phyloP scores from a whole-genome alignment of 2,888 invertebrate genomes.

The Trissonchulus latispiculum region DNA sequence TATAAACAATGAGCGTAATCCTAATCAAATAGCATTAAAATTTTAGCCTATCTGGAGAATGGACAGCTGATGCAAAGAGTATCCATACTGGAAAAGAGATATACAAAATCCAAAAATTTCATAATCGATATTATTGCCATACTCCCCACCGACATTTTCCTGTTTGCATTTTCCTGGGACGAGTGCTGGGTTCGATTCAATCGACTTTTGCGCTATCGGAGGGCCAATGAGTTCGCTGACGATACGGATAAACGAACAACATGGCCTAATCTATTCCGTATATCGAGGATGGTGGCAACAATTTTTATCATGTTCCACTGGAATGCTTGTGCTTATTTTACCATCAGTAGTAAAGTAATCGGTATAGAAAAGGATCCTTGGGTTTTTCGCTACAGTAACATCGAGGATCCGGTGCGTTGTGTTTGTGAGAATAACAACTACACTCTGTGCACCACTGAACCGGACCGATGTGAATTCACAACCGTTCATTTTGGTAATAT shows the following conservation, averaged over 20 bases:
- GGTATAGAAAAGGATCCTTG: constrained; percentile 74
- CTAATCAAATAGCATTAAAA: too few species aligned
- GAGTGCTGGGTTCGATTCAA: constrained; percentile 30
- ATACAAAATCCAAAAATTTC: constrained; percentile 40
- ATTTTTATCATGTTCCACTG: constrained; percentile 84
- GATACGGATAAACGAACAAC: constrained; percentile 45
- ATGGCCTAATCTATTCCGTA: constrained; percentile 44
- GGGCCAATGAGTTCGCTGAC: constrained; percentile 42
- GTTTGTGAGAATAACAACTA: neutral
- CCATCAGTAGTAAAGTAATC: constrained; percentile 67
- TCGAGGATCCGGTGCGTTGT: neutral
- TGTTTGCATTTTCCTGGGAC: constrained; percentile 41
- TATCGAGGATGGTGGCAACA: constrained; percentile 59
- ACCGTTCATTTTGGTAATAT: constrained; percentile 50
- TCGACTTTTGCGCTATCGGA: constrained; percentile 35
- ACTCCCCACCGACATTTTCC: constrained; percentile 46
- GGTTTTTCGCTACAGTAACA: constrained; percentile 2
- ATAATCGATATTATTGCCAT: constrained; percentile 46
- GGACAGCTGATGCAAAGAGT: constrained; percentile 46
- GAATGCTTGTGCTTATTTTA: constrained; percentile 88
- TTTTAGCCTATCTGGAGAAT: constrained; percentile 42
- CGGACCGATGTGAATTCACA: neutral
- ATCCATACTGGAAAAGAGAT: constrained; percentile 41
- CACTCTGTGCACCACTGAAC: neutral
- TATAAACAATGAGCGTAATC: too few species aligned